These are phyloP conservation scores for Fissipunctia ypsillon DNA, from an alignment of 2,888 invertebrate genomes.

Conservation along the genomic window DNA sequence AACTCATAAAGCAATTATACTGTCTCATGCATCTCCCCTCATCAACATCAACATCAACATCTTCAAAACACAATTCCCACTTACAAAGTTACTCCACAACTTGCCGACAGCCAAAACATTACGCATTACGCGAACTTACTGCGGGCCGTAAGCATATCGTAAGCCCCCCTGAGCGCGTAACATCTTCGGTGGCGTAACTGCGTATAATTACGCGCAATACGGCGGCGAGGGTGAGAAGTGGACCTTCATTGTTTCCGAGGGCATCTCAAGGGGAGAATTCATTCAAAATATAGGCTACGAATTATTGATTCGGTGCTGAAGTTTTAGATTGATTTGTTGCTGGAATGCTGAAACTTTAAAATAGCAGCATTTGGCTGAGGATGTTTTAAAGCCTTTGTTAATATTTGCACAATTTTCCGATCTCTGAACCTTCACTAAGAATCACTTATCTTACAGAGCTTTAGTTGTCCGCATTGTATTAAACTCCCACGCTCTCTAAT, in stretches of 20 bases:
- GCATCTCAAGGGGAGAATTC: constrained; percentile 68
- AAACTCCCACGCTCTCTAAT: not conserved
- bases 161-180: constrained; percentile 81
- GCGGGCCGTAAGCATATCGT: constrained; percentile 70
- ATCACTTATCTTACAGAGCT: not conserved
- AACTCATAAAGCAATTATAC: no score
- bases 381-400: not conserved
- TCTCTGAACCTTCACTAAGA: not conserved
- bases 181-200: constrained; percentile 84
- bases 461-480: not conserved
- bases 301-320: constrained; percentile 77
- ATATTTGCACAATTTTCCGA: not conserved
- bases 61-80: constrained; percentile 21
- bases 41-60: constrained; percentile 37
- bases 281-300: constrained; percentile 77
- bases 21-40: constrained; percentile 35
- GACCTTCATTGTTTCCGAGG: constrained; percentile 84
- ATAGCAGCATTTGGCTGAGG: no score
- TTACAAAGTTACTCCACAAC: constrained; percentile 57
- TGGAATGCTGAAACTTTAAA: constrained; percentile 19
- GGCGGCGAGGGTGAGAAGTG: constrained; percentile 68
- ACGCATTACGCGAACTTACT: constrained; percentile 76
- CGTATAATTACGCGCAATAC: constrained; percentile 84
- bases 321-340: constrained; percentile 70
- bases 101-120: constrained; percentile 59